Percentiles rank a stretch among this genome's conserved stretches.
Conservation (phyloP, 64 coral and sea anemone genomes). For the Montipora capricornis region DNA sequence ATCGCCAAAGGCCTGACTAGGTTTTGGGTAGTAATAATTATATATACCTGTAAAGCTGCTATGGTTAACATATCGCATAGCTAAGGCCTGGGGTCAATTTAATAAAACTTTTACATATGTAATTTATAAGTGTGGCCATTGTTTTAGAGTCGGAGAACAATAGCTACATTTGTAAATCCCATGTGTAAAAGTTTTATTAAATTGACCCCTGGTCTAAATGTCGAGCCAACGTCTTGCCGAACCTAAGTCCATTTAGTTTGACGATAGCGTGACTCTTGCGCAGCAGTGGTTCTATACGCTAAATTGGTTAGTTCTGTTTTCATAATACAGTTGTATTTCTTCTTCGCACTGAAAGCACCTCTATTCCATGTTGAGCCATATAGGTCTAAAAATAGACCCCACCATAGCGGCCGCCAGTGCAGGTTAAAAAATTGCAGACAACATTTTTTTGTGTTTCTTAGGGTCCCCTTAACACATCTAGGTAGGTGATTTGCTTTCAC, state of each 20-base stretch:
- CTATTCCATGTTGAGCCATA: background rate
- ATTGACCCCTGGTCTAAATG: no score
- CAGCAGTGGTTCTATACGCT: constrained; percentile 40
- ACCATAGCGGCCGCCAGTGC: constrained; percentile 8
- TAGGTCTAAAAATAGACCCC: constrained; percentile 10
- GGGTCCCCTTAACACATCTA: constrained; percentile 25
- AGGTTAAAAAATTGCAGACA: constrained; percentile 29
- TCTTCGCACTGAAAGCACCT: constrained; percentile 18
- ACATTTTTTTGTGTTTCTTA: constrained; percentile 14
- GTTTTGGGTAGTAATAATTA: constrained; percentile 48
- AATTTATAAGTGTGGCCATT: no score
- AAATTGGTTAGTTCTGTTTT: constrained; percentile 56
- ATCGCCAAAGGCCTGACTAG: constrained; percentile 25
- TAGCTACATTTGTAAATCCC: no score
- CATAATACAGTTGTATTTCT: constrained; percentile 39
- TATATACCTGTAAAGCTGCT: constrained; percentile 10
- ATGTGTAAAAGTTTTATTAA: no score
- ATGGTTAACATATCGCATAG: constrained; percentile 59
- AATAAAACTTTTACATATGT: no score
- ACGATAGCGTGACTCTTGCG: background rate
- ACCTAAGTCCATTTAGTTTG: no score
- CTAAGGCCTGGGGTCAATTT: background rate
- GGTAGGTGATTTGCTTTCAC: constrained; percentile 42
- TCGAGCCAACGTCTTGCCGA: no score
- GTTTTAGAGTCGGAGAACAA: no score